Conservation (phyloP, 2,113 vertebrate genomes). For the Nestor notabilis region DNA sequence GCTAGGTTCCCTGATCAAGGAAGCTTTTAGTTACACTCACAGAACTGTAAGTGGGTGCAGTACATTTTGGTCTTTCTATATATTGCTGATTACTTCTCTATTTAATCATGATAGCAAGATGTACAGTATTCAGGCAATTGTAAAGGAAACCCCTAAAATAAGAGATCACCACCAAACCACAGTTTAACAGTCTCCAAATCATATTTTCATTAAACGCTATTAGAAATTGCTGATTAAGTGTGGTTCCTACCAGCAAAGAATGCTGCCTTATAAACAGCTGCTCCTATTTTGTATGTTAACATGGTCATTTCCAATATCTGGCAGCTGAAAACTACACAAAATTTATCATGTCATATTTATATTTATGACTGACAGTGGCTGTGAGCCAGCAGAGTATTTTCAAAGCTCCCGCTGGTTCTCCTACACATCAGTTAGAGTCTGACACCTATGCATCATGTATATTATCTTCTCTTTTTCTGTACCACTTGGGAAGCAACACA, state of each 20-base stretch:
- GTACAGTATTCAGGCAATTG: background rate
- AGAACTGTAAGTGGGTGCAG: fast-evolving
- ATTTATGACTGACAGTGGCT: background rate
- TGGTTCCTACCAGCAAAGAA: background rate
- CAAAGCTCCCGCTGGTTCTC: background rate
- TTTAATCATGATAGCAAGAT: background rate
- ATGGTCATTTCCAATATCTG: background rate
- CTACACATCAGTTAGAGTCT: background rate
- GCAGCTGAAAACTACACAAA: background rate
- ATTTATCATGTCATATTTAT: slow-evolving; percentile 1
- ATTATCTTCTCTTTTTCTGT: background rate
- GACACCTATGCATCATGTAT: background rate
- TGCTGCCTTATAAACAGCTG: background rate
- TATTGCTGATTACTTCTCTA: background rate
- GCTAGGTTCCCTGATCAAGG: background rate
- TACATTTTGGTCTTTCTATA: background rate
- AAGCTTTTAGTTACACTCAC: background rate
- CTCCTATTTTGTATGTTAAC: background rate
- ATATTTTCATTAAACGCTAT: background rate
- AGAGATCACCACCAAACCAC: background rate
- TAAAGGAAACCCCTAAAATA: background rate
- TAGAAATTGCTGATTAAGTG: background rate
- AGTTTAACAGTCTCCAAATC: background rate
- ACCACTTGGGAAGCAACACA: background rate
- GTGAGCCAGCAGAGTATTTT: background rate